Conservation (phyloP, 2,113 vertebrate species). For the Genyomyrus donnyi region DNA sequence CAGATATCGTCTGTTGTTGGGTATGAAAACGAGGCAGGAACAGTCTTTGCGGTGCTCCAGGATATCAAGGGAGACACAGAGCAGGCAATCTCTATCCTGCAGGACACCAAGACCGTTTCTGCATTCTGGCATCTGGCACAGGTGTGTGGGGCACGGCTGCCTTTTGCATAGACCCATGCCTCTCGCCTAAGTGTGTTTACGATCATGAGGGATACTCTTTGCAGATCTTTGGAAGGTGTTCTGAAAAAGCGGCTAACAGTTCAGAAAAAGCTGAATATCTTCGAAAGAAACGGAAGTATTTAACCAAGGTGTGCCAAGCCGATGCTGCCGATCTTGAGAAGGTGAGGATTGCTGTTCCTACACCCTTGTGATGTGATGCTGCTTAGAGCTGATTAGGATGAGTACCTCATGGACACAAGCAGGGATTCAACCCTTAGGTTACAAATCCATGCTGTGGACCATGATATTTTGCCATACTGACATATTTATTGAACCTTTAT, state of each 20-base stretch:
- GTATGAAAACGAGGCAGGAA: slow-evolving; percentile 74
- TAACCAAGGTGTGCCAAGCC: slow-evolving; percentile 72
- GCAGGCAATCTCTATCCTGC: slow-evolving; percentile 79
- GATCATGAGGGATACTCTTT: background rate
- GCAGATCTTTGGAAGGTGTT: slow-evolving; percentile 85
- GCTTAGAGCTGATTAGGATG: background rate
- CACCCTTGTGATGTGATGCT: background rate
- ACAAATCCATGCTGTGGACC: background rate
- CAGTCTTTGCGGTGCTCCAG: slow-evolving; percentile 74
- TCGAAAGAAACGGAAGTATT: slow-evolving; percentile 70
- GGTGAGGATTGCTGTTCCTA: slow-evolving; percentile 51
- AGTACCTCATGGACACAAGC: background rate
- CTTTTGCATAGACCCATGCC: background rate
- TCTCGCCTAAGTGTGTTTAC: background rate
- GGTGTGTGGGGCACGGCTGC: slow-evolving; percentile 53
- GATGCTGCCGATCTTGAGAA: slow-evolving; percentile 68
- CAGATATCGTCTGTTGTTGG: slow-evolving; percentile 69
- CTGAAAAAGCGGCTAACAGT: slow-evolving; percentile 78
- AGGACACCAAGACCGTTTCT: slow-evolving; percentile 76
- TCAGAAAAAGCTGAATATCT: slow-evolving; percentile 83
- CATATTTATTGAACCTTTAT: background rate
- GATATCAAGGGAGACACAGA: slow-evolving; percentile 85
- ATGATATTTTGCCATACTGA: background rate
- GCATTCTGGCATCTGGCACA: slow-evolving; percentile 86
- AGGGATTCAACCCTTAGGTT: background rate